These are phyloP conservation scores for Conus ventricosus DNA, from an alignment of 1,140 invertebrate species.

Conservation along the genomic window DNA sequence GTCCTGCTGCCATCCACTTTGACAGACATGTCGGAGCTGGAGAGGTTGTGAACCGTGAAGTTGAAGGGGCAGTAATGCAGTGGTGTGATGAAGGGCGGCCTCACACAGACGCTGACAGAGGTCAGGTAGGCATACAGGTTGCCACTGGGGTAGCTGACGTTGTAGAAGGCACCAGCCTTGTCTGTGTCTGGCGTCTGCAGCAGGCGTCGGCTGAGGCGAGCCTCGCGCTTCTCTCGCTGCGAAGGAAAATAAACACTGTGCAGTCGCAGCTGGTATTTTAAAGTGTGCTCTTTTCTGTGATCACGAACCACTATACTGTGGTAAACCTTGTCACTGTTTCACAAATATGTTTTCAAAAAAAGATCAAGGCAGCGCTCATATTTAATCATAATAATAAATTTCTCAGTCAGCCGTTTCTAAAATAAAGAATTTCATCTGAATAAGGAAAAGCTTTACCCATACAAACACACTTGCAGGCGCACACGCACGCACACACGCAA, in stretches of 20 bases:
- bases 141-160: constrained; percentile 30
- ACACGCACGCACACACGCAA: background rate
- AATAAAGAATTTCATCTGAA: too few relatives aligned
- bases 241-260: background rate
- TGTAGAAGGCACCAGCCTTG: constrained; percentile 42
- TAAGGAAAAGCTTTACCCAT: too few relatives aligned
- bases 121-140: constrained; percentile 26
- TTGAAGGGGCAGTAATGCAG: constrained; percentile 1
- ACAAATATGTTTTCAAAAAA: too few relatives aligned
- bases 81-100: background rate
- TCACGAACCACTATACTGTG: too few relatives aligned
- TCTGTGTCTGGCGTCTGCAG: background rate
- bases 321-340: too few relatives aligned
- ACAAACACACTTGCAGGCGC: background rate
- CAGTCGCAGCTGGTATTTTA: too few relatives aligned
- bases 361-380: too few relatives aligned
- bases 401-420: too few relatives aligned
- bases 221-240: background rate
- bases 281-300: too few relatives aligned
- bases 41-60: constrained; percentile 16
- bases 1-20: constrained; percentile 22
- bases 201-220: constrained; percentile 20
- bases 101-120: background rate
- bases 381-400: too few relatives aligned
- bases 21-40: background rate